Percentiles rank a stretch among this genome's conserved stretches.
Conservation (phyloP, 1,140 invertebrate species). For the Brachionus rubens region DNA sequence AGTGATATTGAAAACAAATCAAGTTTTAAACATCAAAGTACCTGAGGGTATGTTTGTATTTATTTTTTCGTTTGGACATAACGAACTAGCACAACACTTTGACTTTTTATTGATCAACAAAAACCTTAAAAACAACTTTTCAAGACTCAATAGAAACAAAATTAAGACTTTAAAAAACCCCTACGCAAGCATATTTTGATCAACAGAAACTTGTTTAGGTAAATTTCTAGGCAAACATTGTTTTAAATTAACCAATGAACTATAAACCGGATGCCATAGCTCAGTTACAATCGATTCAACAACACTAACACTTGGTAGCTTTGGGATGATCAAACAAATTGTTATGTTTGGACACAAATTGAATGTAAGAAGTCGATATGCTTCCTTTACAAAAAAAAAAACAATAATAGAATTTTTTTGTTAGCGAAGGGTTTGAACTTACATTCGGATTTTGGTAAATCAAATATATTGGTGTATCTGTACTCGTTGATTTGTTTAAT, state of each 20-base stretch:
- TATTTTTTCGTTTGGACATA: constrained; percentile 29
- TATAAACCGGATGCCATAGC: constrained; percentile 23
- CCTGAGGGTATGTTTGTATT: not conserved
- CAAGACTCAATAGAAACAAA: not conserved
- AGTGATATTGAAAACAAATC: not conserved
- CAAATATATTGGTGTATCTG: constrained; percentile 23
- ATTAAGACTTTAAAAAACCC: not conserved
- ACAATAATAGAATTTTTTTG: not conserved
- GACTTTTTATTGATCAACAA: constrained; percentile 40
- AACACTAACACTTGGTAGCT: not conserved
- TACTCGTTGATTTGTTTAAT: not conserved
- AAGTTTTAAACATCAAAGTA: not conserved
- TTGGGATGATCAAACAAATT: constrained; percentile 9
- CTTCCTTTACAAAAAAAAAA: constrained; percentile 32
- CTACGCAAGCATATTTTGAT: constrained; percentile 45
- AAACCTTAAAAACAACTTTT: not conserved
- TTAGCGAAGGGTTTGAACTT: too few relatives aligned
- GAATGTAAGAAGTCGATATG: not conserved
- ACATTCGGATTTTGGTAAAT: constrained; percentile 1
- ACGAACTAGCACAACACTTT: constrained; percentile 29
- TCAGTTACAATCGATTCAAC: not conserved
- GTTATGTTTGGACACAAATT: constrained; percentile 13
- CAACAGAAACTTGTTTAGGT: not conserved
- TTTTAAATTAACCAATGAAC: constrained; percentile 18
- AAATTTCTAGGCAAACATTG: constrained; percentile 26